Conservation (phyloP, 1,140 invertebrate genomes). For the Catajapyx aquilonaris region DNA sequence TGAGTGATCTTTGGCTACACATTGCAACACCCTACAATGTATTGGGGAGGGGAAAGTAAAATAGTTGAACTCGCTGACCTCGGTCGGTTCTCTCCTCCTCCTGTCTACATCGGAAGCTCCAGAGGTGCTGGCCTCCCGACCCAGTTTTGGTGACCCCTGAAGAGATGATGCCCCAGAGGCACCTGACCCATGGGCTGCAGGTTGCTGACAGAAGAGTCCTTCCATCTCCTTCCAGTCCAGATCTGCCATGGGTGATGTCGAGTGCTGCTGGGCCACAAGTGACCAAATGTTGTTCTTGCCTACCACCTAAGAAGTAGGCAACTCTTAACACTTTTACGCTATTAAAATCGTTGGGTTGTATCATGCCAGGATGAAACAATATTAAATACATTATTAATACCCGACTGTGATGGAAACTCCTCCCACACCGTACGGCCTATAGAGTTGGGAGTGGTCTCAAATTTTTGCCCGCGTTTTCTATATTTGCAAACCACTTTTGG, state of each 20-base stretch:
- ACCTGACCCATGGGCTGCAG: conserved; percentile 21
- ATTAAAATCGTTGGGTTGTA: too few relatives aligned
- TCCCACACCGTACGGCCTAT: too few relatives aligned
- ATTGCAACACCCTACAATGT: not conserved
- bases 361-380: too few relatives aligned
- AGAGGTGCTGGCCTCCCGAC: conserved; percentile 8
- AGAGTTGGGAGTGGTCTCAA: too few relatives aligned
- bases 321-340: too few relatives aligned
- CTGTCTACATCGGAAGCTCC: conserved; percentile 16
- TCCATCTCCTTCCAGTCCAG: conserved; percentile 84
- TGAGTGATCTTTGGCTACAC: too few relatives aligned
- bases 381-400: too few relatives aligned
- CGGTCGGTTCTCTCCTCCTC: conserved; percentile 18
- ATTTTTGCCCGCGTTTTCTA: too few relatives aligned
- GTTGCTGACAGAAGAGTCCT: conserved; percentile 73
- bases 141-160: conserved; percentile 15
- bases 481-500: too few relatives aligned
- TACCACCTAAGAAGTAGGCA: conserved; percentile 49
- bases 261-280: conserved; percentile 60
- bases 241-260: conserved; percentile 51
- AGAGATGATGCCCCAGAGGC: conserved; percentile 2
- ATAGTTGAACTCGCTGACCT: conserved; percentile 13
- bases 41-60: not conserved
- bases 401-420: too few relatives aligned
- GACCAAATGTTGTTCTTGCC: conserved; percentile 85